Evolutionary conservation across 2,888 invertebrate genomes (phyloP).

Genomic region (Hydroisotoma schaefferi): DNA sequence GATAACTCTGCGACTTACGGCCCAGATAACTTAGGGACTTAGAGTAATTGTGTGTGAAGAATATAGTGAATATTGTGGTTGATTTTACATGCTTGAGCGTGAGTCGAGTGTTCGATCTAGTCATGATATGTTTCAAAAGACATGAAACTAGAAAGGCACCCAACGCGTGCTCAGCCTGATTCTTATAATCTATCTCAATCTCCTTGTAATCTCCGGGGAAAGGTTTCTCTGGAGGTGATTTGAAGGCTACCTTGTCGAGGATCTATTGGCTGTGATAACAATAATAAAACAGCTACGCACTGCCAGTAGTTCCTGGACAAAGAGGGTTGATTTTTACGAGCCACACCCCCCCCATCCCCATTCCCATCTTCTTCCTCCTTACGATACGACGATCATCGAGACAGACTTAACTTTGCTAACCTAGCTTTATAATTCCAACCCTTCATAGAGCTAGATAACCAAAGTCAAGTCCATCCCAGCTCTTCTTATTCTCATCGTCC

Average conservation of each 20-base stretch:
- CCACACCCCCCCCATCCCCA: no score
- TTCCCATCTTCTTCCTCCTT: slow-evolving; percentile 2
- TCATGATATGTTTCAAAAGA: slow-evolving; percentile 32
- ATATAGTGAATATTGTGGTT: slow-evolving; percentile 57
- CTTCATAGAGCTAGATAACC: slow-evolving; percentile 49
- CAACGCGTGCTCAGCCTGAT: slow-evolving; percentile 40
- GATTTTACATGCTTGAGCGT: slow-evolving; percentile 27
- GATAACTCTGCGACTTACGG: no score
- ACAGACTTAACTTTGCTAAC: slow-evolving; percentile 47
- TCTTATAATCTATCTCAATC: not conserved
- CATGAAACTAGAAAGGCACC: slow-evolving; percentile 44
- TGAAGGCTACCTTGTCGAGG: slow-evolving; percentile 48
- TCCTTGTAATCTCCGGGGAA: not conserved
- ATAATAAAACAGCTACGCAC: slow-evolving; percentile 45
- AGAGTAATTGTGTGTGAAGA: slow-evolving; percentile 64
- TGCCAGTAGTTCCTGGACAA: slow-evolving; percentile 49
- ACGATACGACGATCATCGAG: not conserved
- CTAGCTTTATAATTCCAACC: slow-evolving; percentile 30
- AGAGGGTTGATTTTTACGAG: slow-evolving; percentile 44
- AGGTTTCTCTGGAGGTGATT: not conserved
- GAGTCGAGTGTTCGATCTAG: slow-evolving; percentile 49
- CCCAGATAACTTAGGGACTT: no score
- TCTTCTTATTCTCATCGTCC: not conserved
- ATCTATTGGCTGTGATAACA: slow-evolving; percentile 50
- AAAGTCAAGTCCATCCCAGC: slow-evolving; percentile 38